Base-by-base conservation (phyloP, 2,888 invertebrate species). In the Coenonympha arcania region DNA sequence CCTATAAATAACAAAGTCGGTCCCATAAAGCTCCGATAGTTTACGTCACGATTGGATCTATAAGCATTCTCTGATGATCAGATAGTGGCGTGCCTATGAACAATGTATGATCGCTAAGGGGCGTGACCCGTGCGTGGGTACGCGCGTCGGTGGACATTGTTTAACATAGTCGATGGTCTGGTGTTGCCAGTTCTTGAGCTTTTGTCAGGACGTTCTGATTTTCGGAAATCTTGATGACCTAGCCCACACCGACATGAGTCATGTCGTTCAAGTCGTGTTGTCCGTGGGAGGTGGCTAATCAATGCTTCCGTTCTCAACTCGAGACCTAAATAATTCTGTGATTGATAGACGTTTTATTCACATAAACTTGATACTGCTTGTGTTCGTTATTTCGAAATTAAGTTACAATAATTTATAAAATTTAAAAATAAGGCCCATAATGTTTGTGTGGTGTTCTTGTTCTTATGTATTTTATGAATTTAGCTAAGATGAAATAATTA, bases 101-200 rank as follows among this genome's bases (percentile, higher is more conserved):
- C 73, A 76, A 74, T 72, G 73, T 69, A 71, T 55, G 53, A 58
- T 55, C 49, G 66, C 62, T 65, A 54, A 68, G 68, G 76, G 83
- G 84, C 80, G 82, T 78, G 71, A 64, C 73, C 64, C 61, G 65
- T 70, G 79, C 76, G 83, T 83, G 76, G 80, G 84, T 72, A 64
- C 45, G 63, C 59, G 76, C 77, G 74, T 78, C 77, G 77, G 81
- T 81, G 81, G 81, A 83, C 84, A 84, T 77, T 78, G 81, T 80
- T 73, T 68, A 69, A 71, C 68, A 71, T 72, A 73, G 59, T 64
- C 64, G 78, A 79, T 76, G 76, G 68, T 69, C 16, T 37, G 20
- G 36, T 37, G 45, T 45, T 28, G 15, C 45, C 45, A 45, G 36
- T 3, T 37, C 13, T 28, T 19, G 36, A 15, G 26, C 36, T 22